A percentile compares a stretch with the other conserved stretches of the same genome.
Conservation (phyloP, 2,113 vertebrate species). For the Xiphophorus maculatus region DNA sequence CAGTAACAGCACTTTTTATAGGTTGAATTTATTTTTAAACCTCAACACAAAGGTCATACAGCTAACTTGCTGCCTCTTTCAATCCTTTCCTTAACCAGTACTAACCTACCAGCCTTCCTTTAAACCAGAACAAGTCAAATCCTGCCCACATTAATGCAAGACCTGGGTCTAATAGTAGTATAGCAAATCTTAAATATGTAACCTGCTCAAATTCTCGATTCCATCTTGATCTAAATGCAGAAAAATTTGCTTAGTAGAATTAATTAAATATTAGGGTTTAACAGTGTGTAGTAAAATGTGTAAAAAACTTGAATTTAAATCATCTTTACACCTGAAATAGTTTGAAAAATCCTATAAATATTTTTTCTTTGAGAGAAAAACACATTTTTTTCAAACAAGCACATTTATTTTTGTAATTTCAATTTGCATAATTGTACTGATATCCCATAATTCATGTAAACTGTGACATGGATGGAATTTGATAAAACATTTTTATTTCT, state of each 20-base stretch:
- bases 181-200: background rate
- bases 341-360: background rate
- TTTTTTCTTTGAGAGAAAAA: no score
- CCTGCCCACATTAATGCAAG: constrained; percentile 28
- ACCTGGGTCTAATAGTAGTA: constrained; percentile 45
- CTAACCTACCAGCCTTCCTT: constrained; percentile 59
- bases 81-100: constrained; percentile 54
- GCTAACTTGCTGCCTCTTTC: constrained; percentile 54
- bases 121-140: constrained; percentile 32
- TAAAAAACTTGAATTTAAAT: background rate
- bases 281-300: background rate
- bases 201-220: background rate
- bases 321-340: background rate
- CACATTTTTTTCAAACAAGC: no score
- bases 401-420: no score
- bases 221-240: background rate
- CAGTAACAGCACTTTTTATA: constrained; percentile 1
- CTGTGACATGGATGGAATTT: background rate
- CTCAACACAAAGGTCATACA: constrained; percentile 33
- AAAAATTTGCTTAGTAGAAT: background rate
- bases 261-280: background rate
- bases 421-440: background rate
- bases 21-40: background rate
- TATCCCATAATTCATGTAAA: background rate
- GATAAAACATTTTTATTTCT: background rate